A percentile compares a stretch with the other conserved stretches of the same genome.
Conservation (phyloP, 37 sponge, comb jelly and placozoan species). For the Spongia lamella region DNA sequence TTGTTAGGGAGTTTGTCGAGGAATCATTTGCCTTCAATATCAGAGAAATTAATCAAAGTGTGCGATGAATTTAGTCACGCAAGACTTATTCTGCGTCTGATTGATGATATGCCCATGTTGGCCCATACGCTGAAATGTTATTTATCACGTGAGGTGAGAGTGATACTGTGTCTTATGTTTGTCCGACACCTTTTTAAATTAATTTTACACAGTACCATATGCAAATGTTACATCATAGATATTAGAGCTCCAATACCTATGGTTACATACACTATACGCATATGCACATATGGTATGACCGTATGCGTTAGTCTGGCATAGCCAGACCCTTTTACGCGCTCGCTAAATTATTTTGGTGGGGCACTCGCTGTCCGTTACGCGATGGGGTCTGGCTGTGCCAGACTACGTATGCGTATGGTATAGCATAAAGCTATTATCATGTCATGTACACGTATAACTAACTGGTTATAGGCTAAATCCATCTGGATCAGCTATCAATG, state of each 20-base stretch:
- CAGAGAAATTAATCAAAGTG: neutral
- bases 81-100: conserved; percentile 37
- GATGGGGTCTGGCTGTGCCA: too few species aligned
- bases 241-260: neutral
- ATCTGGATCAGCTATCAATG: too few species aligned
- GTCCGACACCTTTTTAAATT: neutral
- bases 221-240: conserved; percentile 2
- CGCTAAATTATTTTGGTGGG: too few species aligned
- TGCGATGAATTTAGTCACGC: conserved; percentile 25
- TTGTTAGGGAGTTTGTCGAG: conserved; percentile 18
- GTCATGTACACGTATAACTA: too few species aligned
- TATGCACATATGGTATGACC: too few species aligned
- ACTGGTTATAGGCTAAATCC: too few species aligned
- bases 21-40: neutral
- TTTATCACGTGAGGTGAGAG: neutral
- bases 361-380: too few species aligned
- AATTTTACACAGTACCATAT: neutral
- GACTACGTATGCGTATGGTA: too few species aligned
- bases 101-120: conserved; percentile 48
- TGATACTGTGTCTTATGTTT: neutral
- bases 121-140: neutral
- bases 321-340: too few species aligned
- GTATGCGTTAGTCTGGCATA: too few species aligned
- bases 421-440: too few species aligned
- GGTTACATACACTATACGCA: too few species aligned